Evolutionary conservation across 2,113 vertebrate species (phyloP), one percentile per base, ranked within the genome.

Genomic region (Apeltes quadracus): DNA sequence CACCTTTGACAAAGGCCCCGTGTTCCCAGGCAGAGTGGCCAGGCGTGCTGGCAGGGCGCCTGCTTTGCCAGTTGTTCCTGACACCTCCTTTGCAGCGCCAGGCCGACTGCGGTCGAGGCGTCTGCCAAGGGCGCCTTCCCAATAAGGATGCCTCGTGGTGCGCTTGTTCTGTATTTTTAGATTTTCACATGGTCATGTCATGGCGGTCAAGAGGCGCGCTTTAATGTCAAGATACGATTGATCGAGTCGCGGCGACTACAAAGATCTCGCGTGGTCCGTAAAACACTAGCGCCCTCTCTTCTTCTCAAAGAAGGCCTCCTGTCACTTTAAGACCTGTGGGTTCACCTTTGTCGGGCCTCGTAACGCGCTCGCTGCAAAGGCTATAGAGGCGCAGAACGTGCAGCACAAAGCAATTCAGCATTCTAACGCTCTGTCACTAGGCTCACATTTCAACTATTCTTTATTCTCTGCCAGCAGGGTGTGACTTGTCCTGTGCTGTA

Each of bases 401-500:
- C 69, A 63, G 81, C 75, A 44, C 83, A 77, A 75, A 84, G 85
- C 85, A 83, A 88, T 90, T 87, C 85, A 87, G 87, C 84, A 84
- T 81, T 87, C 81, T 86, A 88, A 87, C 82, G 46, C 83, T 76
- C 82, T 88, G 84, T 89, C 89, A 86, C 76, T n/a, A 57, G 55
- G 80, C 84, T 87, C 80, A 82, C 88, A 89, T 92, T 91, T 91
- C 89, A 90, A 89, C 81, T 78, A 76, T 88, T 90, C 86, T 88
- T 89, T 90, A 87, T 86, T 90, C 84, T 88, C 78, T 75, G 83
- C 79, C 62, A 90, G 90, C 84, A 71, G 85, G 84, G 88, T 85
- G 86, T 87, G 91, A 93, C 92, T 91, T 92, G 86, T 88, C 71
- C 72, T 20, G 64, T 64, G 82, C 83, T 89, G 90, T 91, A 92